phyloP scores from a whole-genome alignment of 2,113 vertebrate species.

The Athene cunicularia region DNA sequence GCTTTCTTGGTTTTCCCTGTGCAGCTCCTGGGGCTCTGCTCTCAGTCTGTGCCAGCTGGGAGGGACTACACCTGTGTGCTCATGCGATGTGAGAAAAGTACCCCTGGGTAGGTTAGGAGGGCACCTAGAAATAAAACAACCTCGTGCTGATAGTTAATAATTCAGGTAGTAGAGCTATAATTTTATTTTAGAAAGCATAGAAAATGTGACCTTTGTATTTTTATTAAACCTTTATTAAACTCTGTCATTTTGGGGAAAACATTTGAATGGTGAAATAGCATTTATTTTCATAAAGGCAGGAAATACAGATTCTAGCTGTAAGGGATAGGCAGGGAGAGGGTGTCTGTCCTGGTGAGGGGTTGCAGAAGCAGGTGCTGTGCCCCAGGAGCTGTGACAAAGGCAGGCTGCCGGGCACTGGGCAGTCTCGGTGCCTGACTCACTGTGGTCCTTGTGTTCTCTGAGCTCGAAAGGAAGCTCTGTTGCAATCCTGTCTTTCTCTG shows the following conservation, averaged over 20 bases:
- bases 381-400: neutral
- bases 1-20: neutral
- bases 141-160: neutral
- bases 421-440: fast-evolving
- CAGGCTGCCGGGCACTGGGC: neutral
- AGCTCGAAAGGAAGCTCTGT: fast-evolving
- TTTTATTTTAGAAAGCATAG: neutral
- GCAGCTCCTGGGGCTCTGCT: neutral
- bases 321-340: neutral
- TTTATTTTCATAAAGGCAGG: neutral
- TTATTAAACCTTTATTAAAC: neutral
- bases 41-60: neutral
- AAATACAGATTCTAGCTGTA: neutral
- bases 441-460: neutral
- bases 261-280: neutral
- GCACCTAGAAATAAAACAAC: neutral
- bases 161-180: neutral
- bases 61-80: neutral
- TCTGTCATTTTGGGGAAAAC: neutral
- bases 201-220: neutral
- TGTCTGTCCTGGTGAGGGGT: neutral
- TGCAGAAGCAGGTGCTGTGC: neutral
- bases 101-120: neutral
- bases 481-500: neutral
- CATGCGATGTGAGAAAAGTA: neutral